phyloP scores from a whole-genome alignment of 1,140 invertebrate species.

The Oedothorax gibbosus region DNA sequence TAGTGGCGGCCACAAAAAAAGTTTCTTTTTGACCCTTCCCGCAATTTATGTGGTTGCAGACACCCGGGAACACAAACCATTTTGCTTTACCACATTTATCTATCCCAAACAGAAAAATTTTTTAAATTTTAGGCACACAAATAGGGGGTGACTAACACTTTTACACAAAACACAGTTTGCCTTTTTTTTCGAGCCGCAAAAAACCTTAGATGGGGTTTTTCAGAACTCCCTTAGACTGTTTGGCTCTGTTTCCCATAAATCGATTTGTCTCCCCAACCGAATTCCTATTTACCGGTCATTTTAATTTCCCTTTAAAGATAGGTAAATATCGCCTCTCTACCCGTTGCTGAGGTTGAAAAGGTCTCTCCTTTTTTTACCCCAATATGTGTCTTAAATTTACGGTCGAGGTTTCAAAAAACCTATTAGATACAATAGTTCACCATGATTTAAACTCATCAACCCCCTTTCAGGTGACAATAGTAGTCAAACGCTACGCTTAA shows the following conservation, averaged over 20 bases:
- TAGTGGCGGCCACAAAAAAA: not conserved
- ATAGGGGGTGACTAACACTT: not conserved
- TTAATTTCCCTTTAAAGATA: not conserved
- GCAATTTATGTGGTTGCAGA: not conserved
- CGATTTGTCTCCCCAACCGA: not conserved
- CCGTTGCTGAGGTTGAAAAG: not conserved
- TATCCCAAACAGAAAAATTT: not conserved
- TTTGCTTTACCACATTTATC: not conserved
- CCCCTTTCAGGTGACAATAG: not conserved
- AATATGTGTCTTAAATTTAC: not conserved
- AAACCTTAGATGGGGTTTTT: not conserved
- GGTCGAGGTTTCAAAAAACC: slow-evolving; percentile 15
- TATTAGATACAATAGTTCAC: slow-evolving; percentile 17
- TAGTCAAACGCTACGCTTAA: slow-evolving; percentile 18
- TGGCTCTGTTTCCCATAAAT: not conserved
- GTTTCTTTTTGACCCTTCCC: slow-evolving; percentile 8
- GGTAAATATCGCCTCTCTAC: not conserved
- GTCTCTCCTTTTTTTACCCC: not conserved
- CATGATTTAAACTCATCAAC: slow-evolving; percentile 14
- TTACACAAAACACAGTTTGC: not conserved
- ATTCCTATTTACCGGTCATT: not conserved
- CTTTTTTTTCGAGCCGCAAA: not conserved
- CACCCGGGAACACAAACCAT: not conserved
- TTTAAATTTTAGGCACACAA: not conserved
- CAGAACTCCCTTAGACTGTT: not conserved